Percentiles rank a stretch among this genome's conserved stretches.
Conservation (phyloP, 30 jellyfish, hydroid and myxozoan genomes). For the Aurelia sp. region DNA sequence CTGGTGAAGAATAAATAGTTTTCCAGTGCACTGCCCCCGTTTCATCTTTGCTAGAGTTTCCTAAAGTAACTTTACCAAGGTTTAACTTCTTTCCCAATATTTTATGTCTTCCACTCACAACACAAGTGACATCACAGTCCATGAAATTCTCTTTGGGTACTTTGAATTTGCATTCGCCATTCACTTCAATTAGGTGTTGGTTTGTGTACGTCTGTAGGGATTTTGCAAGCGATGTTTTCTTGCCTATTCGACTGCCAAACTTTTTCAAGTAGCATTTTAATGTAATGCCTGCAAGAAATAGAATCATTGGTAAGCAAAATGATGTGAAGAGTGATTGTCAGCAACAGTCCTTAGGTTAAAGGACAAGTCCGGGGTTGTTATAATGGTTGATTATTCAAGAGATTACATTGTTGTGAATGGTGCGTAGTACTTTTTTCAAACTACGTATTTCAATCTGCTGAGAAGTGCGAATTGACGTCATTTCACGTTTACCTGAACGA, state of each 20-base stretch:
- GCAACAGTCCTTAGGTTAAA: no score
- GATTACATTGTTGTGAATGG: no score
- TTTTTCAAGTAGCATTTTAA: constrained; percentile 51
- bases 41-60: constrained; percentile 73
- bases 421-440: no score
- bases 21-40: constrained; percentile 95
- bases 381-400: no score
- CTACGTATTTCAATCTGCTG: no score
- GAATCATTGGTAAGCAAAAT: no score
- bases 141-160: constrained; percentile 62
- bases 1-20: constrained; percentile 79
- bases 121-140: constrained; percentile 52
- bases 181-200: constrained; percentile 18
- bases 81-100: constrained; percentile 79
- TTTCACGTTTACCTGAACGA: no score
- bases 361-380: no score
- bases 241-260: constrained; percentile 55
- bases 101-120: constrained; percentile 84
- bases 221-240: constrained; percentile 38
- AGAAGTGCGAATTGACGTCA: no score
- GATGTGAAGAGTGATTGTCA: no score
- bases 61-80: constrained; percentile 83
- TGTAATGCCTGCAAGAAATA: constrained; percentile 32
- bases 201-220: not conserved
- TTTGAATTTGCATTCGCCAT: constrained; percentile 65